These are phyloP conservation scores for Tarsius wallacei DNA, from an alignment of 2,797 vertebrate genomes.

Conservation along the genomic window DNA sequence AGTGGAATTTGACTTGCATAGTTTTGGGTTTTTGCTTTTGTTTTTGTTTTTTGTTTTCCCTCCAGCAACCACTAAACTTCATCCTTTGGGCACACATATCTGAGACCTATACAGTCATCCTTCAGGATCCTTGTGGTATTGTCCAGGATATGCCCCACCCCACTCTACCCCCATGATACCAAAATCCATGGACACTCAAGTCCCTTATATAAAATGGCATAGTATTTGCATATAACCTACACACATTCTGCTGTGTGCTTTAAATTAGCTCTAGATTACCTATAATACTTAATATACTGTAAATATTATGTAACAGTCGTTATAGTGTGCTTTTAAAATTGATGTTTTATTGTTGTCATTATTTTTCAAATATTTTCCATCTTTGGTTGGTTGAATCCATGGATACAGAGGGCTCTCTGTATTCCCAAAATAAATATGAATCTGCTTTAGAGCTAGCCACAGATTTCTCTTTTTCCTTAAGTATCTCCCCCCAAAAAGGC, in stretches of 20 bases:
- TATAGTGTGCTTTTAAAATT: not conserved
- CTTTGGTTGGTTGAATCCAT: not conserved
- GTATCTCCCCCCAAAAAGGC: not conserved
- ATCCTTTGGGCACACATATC: not conserved
- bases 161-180: not conserved
- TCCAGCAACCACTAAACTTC: not conserved
- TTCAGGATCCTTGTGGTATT: not conserved
- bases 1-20: constrained; percentile 20
- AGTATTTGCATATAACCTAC: not conserved
- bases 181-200: not conserved
- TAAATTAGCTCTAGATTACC: not conserved
- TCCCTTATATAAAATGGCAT: not conserved
- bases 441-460: not conserved
- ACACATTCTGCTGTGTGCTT: not conserved
- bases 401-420: not conserved
- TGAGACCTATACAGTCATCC: not conserved
- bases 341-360: not conserved
- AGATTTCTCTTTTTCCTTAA: not conserved
- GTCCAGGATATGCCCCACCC: not conserved
- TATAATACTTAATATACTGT: not conserved
- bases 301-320: not conserved
- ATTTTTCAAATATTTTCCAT: not conserved
- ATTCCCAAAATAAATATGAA: not conserved
- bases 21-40: no score
- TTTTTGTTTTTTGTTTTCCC: not conserved